Base-by-base conservation (phyloP, 2,888 invertebrate genomes). In the Cryptus armator region DNA sequence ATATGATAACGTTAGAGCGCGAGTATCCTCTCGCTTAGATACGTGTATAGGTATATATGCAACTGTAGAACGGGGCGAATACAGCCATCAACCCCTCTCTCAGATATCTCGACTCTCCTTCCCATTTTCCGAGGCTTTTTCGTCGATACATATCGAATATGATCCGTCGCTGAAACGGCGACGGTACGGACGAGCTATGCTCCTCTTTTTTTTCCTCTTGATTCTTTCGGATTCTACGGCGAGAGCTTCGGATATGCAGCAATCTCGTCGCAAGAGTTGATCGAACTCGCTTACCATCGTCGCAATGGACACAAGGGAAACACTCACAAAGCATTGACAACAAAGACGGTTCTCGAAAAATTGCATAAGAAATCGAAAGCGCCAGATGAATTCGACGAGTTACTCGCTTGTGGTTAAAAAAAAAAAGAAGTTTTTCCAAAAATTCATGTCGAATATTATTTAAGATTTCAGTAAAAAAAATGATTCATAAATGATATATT, bases 1-100 rank as follows among this genome's bases (percentile, higher is more conserved):
- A 80, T 75, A 43, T 16, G 83, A 83, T 74, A 80, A 74, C 79
- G 74, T 64, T n/a, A 46, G 16, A 72, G 29, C 59, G 19, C 72
- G 78, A 78, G 72, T 29, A 78, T 56, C 59, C 59, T 78, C 29
- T 29, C n/a, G 46, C 68, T 43, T n/a, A 32, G 62, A 82, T 29
- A 53, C 62, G 29, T 19, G 48, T 70, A 19, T 43, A 72, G 24
- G 12, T 70, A 37, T 48, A 64, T 51, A 19, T 24, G n/a, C n/a
- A 10, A 37, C 51, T 56, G 46, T 12, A 48, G 43, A 46, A 24
- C 67, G 14, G 43, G 16, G 32, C 16, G 44, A 68, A 77, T 29
- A 32, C 29, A 77, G 67, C 44, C 29, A 67, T 67, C 56, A n/a
- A 48, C 59, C 24, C 44, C 56, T 29, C 56, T 29, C 5, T 14